These are phyloP conservation scores for Dastarcus helophoroides DNA, from an alignment of 2,888 invertebrate genomes.

Conservation along the genomic window DNA sequence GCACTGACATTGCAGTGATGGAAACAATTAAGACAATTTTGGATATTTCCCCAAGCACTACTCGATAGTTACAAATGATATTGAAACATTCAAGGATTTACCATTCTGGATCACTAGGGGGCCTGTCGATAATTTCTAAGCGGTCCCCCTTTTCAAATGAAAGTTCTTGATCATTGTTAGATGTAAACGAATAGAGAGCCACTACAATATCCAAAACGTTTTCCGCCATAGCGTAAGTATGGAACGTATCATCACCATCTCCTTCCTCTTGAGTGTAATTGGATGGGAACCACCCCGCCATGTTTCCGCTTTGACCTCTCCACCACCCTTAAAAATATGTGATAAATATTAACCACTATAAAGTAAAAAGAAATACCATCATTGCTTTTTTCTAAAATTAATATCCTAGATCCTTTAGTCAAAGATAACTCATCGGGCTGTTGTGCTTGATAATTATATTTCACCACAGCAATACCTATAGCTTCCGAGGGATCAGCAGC, in stretches of 20 bases:
- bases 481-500: conserved; percentile 80
- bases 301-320: conserved; percentile 74
- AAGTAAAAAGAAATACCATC: conserved; percentile 47
- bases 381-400: conserved; percentile 94
- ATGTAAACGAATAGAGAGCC: conserved; percentile 86
- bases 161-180: conserved; percentile 90
- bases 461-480: conserved; percentile 81
- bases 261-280: conserved; percentile 94
- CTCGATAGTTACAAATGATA: too few species aligned
- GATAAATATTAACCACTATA: not conserved
- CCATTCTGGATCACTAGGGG: conserved; percentile 98
- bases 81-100: conserved; percentile 14
- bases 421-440: conserved; percentile 92
- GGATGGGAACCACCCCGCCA: conserved; percentile 91
- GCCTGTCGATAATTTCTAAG: conserved; percentile 91
- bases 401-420: conserved; percentile 86
- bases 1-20: too few species aligned
- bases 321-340: conserved; percentile 64
- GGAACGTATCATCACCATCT: conserved; percentile 75
- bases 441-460: conserved; percentile 91
- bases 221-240: conserved; percentile 89
- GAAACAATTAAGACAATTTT: too few species aligned
- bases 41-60: too few species aligned
- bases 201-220: conserved; percentile 93
- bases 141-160: conserved; percentile 96